Evolutionary conservation across 2,797 vertebrate genomes (phyloP), one percentile per base, ranked within the genome.

Genomic region (Malurus leucopterus): DNA sequence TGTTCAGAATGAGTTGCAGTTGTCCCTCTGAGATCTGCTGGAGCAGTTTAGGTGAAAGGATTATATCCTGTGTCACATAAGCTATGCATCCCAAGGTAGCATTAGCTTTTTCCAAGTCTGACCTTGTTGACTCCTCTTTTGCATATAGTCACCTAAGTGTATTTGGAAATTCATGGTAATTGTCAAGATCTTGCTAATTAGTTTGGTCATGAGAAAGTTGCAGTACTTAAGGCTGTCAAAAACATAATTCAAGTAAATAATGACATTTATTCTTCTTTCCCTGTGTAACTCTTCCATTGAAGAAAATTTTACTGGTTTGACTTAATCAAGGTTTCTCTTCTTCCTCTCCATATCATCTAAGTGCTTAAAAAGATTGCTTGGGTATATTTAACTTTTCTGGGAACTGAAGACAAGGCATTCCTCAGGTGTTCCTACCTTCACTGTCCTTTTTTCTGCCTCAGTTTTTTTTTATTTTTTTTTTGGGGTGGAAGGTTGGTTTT

Each of bases 1-100:
- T 43, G 53, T 49, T 75, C 58, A 50, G 44, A 62, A 49, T 49
- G 62, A 83, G 41, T 62, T 84, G 76, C 54, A 38, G 8, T 72
- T 88, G 78, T 72, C 58, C 58, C 61, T 73, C 22, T 88, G 63
- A 67, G 76, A 50, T 69, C 75, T 61, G 36, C n/a, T 1, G 10
- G 73, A 70, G 76, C 63, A 47, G 47, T 50, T 86, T 84, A 87
- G 70, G 82, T 68, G 87, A 46, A 77, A 75, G 79, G 87, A 89
- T 91, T 87, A 81, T 73, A 84, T 90, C 84, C 78, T 90, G 81
- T 91, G 88, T 86, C 88, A 72, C 67, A 61, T 87, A 67, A 90
- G 79, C 73, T 80, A 22, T 47, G 51, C 64, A 49, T 85, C 51
- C 59, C 70, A 67, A 74, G 82, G 71, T 21, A 62, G 88, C 70